Evolutionary conservation across 2,113 vertebrate genomes (phyloP), one percentile per base, ranked within the genome.

Genomic region (Siniperca chuatsi): DNA sequence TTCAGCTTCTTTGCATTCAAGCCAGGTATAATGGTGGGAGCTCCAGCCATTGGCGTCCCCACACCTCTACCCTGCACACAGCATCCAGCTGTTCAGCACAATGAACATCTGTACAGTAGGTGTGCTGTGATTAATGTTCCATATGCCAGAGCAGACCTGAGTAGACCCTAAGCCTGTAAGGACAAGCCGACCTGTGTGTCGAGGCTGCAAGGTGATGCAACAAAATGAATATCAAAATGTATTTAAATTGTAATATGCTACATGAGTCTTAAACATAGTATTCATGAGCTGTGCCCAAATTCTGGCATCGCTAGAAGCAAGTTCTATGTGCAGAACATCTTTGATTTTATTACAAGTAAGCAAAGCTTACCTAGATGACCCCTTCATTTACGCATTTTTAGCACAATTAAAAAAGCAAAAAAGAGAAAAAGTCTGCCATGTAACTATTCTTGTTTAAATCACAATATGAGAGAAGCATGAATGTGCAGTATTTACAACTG

Each of bases 1-100:
- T 70, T 25, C 55, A 48, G 75, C 67, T 67, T 72, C 11, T 90
- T 89, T 88, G 72, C 83, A 88, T 84, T 79, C 81, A 82, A 16
- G 15, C 62, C 62, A 46, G 52, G 71, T 79, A 50, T 75, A 62
- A 42, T 12, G 16, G 42, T 35, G 1, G 37, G 62, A 82, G 69
- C 60, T 80, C 52, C 33, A 58, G 77, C 77, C 78, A 54, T 29
- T 40, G 4, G 46, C 10, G 46, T 75, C 80, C 75, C 67, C 79
- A 78, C 71, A 37, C 52, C 29, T 71, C 44, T 20, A 40, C 40
- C 25, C 35, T 37, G 33, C 62, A 40, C 15, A 57, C 33, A 64
- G 46, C 66, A 78, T 62, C 73, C 79, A 88, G 89, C 61, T 85
- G 85, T 67, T 86, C n/a, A 21, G 6, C 21, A 83, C 67, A 84